These are phyloP conservation scores for Carcharodon carcharias DNA, from an alignment of 2,797 vertebrate species.

Conservation along the genomic window DNA sequence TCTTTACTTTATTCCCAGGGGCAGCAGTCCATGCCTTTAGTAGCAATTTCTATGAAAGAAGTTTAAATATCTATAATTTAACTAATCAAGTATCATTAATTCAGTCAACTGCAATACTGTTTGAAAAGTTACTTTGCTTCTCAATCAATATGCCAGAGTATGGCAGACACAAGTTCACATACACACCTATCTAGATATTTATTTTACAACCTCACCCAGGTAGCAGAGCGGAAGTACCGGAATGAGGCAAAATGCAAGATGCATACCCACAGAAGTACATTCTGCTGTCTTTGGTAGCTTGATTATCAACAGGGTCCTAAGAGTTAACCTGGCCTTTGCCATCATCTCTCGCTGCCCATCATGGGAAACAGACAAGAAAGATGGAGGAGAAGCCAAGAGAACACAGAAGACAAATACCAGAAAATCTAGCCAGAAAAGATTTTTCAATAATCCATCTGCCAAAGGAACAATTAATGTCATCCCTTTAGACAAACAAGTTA, in stretches of 20 bases:
- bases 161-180: background rate
- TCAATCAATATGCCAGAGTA: background rate
- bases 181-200: background rate
- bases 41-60: background rate
- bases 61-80: background rate
- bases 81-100: background rate
- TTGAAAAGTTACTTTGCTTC: background rate
- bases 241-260: background rate
- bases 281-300: background rate
- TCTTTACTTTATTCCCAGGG: background rate
- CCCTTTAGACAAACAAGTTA: background rate
- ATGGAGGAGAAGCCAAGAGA: background rate
- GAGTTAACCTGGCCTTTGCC: background rate
- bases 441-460: background rate
- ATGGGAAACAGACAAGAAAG: background rate
- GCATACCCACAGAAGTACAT: background rate
- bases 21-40: background rate
- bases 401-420: background rate
- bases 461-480: background rate
- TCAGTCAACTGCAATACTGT: background rate
- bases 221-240: background rate
- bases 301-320: background rate
- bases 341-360: background rate
- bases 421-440: background rate
- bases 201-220: background rate